Conservation (phyloP, 2,113 vertebrate genomes). For the Stigmatopora nigra region DNA sequence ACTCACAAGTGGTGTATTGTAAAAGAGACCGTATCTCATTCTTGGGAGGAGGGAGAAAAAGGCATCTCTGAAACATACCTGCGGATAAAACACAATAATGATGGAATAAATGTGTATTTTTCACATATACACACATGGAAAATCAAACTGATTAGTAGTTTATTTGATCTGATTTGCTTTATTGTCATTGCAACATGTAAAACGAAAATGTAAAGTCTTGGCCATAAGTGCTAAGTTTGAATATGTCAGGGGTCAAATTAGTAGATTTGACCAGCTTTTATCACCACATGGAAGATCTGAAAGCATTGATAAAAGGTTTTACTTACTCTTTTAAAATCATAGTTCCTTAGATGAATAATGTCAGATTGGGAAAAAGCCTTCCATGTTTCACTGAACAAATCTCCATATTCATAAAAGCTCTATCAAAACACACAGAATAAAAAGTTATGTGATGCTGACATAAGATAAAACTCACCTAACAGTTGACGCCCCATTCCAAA, state of each 20-base stretch:
- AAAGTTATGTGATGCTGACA: neutral
- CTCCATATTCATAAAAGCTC: slow-evolving; percentile 90
- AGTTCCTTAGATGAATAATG: slow-evolving; percentile 87
- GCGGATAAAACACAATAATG: neutral
- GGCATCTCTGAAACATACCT: slow-evolving; percentile 93
- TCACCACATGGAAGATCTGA: neutral
- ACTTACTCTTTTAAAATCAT: slow-evolving; percentile 86
- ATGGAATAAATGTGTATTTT: too few relatives aligned
- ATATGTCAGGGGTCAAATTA: neutral
- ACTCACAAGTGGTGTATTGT: slow-evolving; percentile 94
- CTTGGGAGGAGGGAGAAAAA: slow-evolving; percentile 89
- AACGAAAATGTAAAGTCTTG: too few relatives aligned
- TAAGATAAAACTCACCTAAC: neutral
- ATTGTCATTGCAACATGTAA: too few relatives aligned
- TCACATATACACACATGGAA: neutral
- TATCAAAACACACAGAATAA: slow-evolving; percentile 43
- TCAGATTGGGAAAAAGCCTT: slow-evolving; percentile 83
- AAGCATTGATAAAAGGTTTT: neutral
- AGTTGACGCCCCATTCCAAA: neutral
- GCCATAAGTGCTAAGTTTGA: neutral
- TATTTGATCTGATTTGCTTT: neutral
- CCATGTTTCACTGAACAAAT: slow-evolving; percentile 92
- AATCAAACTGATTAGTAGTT: neutral
- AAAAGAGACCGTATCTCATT: slow-evolving; percentile 94
- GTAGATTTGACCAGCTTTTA: neutral